Conservation (phyloP, 1,140 invertebrate species). For the Microplitis mediator region DNA sequence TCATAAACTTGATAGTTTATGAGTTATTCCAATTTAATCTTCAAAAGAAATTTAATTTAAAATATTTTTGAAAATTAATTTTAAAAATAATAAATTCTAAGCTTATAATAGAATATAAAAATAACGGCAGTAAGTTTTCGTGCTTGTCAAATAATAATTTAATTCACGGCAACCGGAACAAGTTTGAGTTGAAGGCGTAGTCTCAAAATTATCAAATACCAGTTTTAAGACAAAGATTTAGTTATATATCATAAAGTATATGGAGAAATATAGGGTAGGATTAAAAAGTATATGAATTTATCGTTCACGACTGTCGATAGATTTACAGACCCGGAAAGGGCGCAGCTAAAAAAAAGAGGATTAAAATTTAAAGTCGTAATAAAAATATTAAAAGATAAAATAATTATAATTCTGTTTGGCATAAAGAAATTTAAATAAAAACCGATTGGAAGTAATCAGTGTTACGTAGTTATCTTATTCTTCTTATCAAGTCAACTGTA, state of each 20-base stretch:
- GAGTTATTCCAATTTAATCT: too few species aligned
- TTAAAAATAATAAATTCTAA: neutral
- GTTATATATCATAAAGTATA: neutral
- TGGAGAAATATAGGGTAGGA: neutral
- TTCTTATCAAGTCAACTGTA: slow-evolving; percentile 25
- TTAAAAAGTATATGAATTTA: slow-evolving; percentile 41
- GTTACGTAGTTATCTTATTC: too few species aligned
- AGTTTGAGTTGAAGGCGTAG: neutral
- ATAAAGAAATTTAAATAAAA: neutral
- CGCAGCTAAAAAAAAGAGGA: slow-evolving; percentile 38
- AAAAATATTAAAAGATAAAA: neutral
- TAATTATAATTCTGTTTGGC: neutral
- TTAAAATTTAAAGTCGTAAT: slow-evolving; percentile 24
- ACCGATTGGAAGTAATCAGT: neutral
- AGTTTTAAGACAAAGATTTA: neutral
- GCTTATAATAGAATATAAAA: neutral
- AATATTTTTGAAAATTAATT: too few species aligned
- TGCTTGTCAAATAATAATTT: slow-evolving; percentile 43
- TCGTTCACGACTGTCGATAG: slow-evolving; percentile 45
- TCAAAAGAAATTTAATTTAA: too few species aligned
- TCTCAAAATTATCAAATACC: neutral
- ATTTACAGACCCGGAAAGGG: slow-evolving; percentile 48
- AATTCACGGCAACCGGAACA: slow-evolving; percentile 33
- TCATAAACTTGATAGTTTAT: too few species aligned
- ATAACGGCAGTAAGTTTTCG: slow-evolving; percentile 27